Evolutionary conservation across 2,797 vertebrate genomes (phyloP), one percentile per base, ranked within the genome.

Genomic region (Notolepis coatsorum): DNA sequence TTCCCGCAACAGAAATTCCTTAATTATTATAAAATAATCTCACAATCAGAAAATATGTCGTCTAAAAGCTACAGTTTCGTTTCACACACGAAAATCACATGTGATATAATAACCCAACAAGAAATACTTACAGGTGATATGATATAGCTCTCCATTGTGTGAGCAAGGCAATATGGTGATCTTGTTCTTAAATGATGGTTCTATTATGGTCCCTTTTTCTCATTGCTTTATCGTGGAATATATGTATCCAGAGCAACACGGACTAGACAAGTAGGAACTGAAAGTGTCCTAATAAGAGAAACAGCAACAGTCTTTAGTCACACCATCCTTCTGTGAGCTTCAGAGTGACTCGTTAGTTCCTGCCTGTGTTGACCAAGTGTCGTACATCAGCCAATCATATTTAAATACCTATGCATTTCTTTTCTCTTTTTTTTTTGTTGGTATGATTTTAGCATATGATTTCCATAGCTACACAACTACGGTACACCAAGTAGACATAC

Each of bases 121-220:
- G 8, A 10, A 4, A 77, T 93, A 95, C 97, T 98, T 85, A 99
- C 96, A 88, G 95, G 84, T 79, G 95, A 85, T 87, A 96, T 93
- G 86, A 96, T 92, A 91, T 94, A 98, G 84, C 95, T 92, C 77
- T 99, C 97, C 97, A 99, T 99, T 90, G 91, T 95, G 91, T 93
- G 92, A 89, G 94, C 89, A 90, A 75, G 93, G 88, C 91, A 94
- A 93, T 93, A 95, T 95, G 89, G 94, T 92, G 92, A 30, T 72
- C 72, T 59, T 21, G 2, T 45, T 64, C 69, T 65, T 68, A 30
- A 70, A 51, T 50, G 47, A 58, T 73, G 50, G n/a, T 28, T 42
- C 17, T 68, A n/a, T 38, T 70, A 71, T 49, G 48, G 61, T 17
- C 53, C 71, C 60, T 68, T 74, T 76, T 77, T 85, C 73, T 71